Evolutionary conservation across 1,140 invertebrate genomes (phyloP).

Genomic region (Anoplolepis gracilipes): DNA sequence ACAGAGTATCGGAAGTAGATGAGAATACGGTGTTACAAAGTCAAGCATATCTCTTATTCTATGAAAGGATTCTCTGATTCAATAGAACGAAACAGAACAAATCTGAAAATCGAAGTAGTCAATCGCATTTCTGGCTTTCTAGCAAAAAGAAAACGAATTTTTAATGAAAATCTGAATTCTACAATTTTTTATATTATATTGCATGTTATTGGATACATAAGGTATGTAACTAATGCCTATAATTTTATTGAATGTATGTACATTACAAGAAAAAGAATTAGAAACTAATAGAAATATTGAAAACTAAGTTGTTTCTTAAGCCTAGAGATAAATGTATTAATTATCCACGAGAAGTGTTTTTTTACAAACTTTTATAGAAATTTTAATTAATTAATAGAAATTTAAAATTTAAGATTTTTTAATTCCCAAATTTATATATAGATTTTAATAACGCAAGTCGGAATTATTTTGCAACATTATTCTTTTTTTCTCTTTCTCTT

Average conservation of each 20-base stretch:
- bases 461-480: neutral
- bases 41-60: slow-evolving; percentile 99
- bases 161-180: slow-evolving; percentile 30
- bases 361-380: too few species aligned
- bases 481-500: neutral
- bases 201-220: slow-evolving; percentile 1
- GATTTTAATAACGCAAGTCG: neutral
- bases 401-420: neutral
- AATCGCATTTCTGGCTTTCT: neutral
- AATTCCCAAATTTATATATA: neutral
- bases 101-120: neutral
- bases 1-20: slow-evolving; percentile 91
- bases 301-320: neutral
- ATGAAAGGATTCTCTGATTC: slow-evolving; percentile 93
- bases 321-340: neutral
- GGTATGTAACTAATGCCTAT: neutral
- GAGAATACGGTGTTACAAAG: slow-evolving; percentile 93
- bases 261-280: slow-evolving; percentile 12
- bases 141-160: slow-evolving; percentile 8
- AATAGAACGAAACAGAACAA: neutral
- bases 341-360: neutral
- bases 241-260: slow-evolving; percentile 8
- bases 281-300: slow-evolving; percentile 26
- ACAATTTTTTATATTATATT: slow-evolving; percentile 26
- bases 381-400: neutral